These are phyloP conservation scores for Phrynocephalus forsythii DNA, from an alignment of 2,797 vertebrate species.

Conservation along the genomic window DNA sequence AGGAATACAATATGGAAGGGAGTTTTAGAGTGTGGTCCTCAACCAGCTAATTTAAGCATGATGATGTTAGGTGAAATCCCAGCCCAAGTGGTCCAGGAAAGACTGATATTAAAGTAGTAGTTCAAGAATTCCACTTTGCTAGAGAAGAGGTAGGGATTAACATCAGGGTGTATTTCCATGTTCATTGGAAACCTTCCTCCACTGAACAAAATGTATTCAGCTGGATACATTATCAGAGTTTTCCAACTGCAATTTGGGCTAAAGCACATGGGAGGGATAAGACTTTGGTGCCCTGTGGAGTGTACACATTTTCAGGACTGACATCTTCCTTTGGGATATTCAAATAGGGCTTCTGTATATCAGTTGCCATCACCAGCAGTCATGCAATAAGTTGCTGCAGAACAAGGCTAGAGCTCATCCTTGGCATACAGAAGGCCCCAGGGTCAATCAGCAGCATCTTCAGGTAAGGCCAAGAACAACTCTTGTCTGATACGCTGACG, in stretches of 20 bases:
- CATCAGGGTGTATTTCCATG: not conserved
- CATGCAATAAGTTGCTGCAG: not conserved
- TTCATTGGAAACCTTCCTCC: not conserved
- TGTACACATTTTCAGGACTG: not conserved
- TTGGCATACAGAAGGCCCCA: not conserved
- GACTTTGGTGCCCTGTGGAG: no score
- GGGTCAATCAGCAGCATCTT: no score
- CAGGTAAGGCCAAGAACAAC: no score
- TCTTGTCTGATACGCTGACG: no score
- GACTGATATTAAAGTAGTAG: not conserved
- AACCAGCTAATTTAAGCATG: no score
- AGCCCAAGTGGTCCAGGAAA: not conserved
- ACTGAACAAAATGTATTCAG: not conserved
- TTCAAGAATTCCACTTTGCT: not conserved
- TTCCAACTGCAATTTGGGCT: no score
- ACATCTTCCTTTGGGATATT: no score
- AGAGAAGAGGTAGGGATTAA: no score
- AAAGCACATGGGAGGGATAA: not conserved
- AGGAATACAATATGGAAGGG: no score
- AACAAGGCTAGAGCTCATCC: no score
- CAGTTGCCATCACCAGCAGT: slow-evolving; percentile 45
- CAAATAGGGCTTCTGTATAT: not conserved
- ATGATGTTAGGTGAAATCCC: not conserved
- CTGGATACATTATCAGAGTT: not conserved
- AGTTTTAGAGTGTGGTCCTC: no score